Conservation (phyloP, 2,797 vertebrate species). For the Toxotes lorentzi region DNA sequence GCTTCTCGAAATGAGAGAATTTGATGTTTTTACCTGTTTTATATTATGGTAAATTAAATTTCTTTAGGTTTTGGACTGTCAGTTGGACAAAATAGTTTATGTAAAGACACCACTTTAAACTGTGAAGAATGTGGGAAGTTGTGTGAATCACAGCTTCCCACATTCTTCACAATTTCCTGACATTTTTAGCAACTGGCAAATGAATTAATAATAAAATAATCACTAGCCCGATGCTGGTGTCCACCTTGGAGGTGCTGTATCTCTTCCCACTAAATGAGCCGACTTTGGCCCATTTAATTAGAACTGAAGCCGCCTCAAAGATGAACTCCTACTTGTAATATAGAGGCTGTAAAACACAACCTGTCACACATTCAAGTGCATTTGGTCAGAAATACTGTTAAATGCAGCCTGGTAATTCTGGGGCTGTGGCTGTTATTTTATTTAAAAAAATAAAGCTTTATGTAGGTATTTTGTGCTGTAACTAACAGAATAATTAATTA, state of each 20-base stretch:
- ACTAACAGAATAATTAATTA: not conserved
- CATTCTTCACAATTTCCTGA: not conserved
- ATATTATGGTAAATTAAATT: not conserved
- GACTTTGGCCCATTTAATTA: constrained; percentile 5
- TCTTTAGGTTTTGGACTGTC: not conserved
- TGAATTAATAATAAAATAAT: not conserved
- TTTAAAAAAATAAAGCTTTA: not conserved
- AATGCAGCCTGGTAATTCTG: constrained; percentile 2
- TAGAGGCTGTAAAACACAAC: constrained; percentile 26
- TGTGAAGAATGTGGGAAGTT: not conserved
- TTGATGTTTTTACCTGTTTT: not conserved
- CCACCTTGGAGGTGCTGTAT: not conserved
- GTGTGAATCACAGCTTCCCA: too few relatives aligned
- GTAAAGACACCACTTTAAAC: not conserved
- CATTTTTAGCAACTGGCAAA: not conserved
- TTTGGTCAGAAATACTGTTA: constrained; percentile 6
- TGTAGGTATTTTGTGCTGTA: too few relatives aligned
- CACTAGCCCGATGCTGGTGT: not conserved
- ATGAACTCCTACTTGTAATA: not conserved
- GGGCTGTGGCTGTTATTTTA: constrained; percentile 1
- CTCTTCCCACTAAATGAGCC: constrained; percentile 1
- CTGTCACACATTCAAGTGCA: constrained; percentile 27
- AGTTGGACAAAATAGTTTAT: not conserved
- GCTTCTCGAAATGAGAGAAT: not conserved
- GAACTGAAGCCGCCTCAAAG: not conserved